A percentile compares a stretch with the other conserved stretches of the same genome.
phyloP scores from a whole-genome alignment of 2,888 invertebrate genomes.

The Sceliomorpha sp. region DNA sequence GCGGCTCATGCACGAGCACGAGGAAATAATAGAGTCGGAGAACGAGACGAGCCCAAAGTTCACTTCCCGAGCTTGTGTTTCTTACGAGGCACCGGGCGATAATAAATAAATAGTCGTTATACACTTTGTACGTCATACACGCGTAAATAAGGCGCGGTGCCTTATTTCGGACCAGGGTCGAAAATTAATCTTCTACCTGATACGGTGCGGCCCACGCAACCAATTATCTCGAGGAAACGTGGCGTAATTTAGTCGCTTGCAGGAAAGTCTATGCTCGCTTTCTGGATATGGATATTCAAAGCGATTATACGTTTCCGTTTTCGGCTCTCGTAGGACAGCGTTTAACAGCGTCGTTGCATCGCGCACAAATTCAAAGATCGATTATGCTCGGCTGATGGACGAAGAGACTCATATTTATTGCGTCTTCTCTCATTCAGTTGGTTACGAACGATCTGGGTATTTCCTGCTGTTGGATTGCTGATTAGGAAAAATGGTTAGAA shows the following conservation, averaged over 20 bases:
- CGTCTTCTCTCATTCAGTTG: too few relatives aligned
- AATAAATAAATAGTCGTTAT: conserved; percentile 57
- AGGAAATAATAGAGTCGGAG: conserved; percentile 46
- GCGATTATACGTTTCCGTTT: conserved; percentile 45
- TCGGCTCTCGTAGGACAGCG: conserved; percentile 12
- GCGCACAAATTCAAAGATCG: too few relatives aligned
- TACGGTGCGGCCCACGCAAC: conserved; percentile 58
- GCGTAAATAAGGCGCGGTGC: conserved; percentile 44
- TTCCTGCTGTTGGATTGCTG: too few relatives aligned
- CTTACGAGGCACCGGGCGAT: conserved; percentile 20
- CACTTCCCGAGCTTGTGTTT: conserved; percentile 23
- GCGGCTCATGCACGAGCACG: conserved; percentile 17
- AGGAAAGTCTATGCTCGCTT: conserved; percentile 42
- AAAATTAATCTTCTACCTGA: conserved; percentile 63
- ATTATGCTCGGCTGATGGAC: too few relatives aligned
- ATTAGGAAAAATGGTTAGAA: too few relatives aligned
- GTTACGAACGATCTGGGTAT: too few relatives aligned
- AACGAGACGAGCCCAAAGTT: conserved; percentile 33
- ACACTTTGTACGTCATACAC: conserved; percentile 46
- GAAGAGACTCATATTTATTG: too few relatives aligned
- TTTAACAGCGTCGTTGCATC: too few relatives aligned
- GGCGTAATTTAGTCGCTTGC: conserved; percentile 58
- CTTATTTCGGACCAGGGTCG: conserved; percentile 59
- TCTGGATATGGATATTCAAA: conserved; percentile 50
- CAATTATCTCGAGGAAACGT: conserved; percentile 61